These are phyloP conservation scores for Ibycter americanus DNA, from an alignment of 2,797 vertebrate species.

Conservation along the genomic window DNA sequence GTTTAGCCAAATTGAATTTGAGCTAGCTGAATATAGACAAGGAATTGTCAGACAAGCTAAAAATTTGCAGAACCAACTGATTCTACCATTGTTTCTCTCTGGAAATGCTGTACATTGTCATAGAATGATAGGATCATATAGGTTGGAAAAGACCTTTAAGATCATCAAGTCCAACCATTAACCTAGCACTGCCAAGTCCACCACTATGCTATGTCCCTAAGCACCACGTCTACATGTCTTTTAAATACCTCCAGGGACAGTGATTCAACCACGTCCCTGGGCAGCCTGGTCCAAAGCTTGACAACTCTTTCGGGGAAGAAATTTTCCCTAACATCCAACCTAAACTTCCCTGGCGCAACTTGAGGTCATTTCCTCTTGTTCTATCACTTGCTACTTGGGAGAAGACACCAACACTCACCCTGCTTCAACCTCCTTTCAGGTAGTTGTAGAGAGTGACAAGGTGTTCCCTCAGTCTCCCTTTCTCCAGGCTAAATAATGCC, in stretches of 20 bases:
- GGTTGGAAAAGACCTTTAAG: background rate
- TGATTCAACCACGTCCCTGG: background rate
- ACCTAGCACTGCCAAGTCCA: too few relatives aligned
- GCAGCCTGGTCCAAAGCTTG: background rate
- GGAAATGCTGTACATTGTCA: background rate
- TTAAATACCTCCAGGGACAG: background rate
- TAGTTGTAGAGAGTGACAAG: background rate
- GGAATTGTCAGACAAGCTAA: background rate
- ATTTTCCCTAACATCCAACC: background rate
- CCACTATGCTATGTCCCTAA: background rate
- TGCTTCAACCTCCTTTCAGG: accelerated
- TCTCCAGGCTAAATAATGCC: background rate
- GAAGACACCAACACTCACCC: accelerated
- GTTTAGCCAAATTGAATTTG: background rate
- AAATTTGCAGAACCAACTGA: background rate
- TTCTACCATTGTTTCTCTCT: background rate
- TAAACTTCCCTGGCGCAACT: background rate
- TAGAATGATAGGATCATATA: background rate
- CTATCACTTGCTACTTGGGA: background rate
- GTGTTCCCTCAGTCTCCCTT: background rate
- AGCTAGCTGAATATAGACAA: background rate
- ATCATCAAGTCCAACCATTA: background rate
- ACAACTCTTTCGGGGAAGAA: background rate
- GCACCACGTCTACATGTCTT: accelerated
- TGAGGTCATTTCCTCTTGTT: background rate